Base-by-base conservation (phyloP, 92 coral and sea anemone genomes). In the Zoanthus gigantus region DNA sequence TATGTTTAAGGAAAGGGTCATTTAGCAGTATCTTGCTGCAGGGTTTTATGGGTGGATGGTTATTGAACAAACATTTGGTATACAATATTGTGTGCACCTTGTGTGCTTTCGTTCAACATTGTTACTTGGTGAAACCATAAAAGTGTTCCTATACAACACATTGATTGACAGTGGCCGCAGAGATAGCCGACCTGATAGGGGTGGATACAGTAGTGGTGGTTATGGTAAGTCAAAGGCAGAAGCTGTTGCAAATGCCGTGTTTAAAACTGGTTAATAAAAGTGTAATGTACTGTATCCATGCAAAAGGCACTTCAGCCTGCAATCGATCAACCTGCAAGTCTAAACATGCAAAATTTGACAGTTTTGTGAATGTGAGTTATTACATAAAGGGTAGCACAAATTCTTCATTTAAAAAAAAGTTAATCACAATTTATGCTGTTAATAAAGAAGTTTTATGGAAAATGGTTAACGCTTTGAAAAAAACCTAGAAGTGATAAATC, bases 171-270 rank as follows among this genome's bases (percentile, higher is more conserved):
- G 85, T 81, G 85, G 75, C 85, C 85, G 74, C 7, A 73, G 85
- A 46, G 85, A 73, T 65, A 81, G 85, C 85, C 56, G 85, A 81
- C 85, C 85, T 81, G 85, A 81, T 65, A 66, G 75, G 85, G 85
- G 85, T 81, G 85, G 85, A 81, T 81, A 67, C 85, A 81, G 85
- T 81, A 81, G 85, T 81, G 85, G 85, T 81, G 85, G 85, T 81
- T 67, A 81, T 81, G 85, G 85, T 81, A 81, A 81, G 85, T 81
- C 85, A 28, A 77, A 81, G 85, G 85, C 76, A 81, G 85, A 81
- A 47, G 85, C 85, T 81, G 58, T 65, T 56, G 85, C 85, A 74
- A 46, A 81, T 81, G 85, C 85, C 85, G 60, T 81, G 85, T 81
- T 81, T 81, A 81, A 81, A 81, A 54, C 85, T 80, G 85, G 85